Percentiles rank a stretch among this genome's conserved stretches.
These are phyloP conservation scores for Sepioteuthis lessoniana DNA, from an alignment of 2,888 invertebrate genomes.

Conservation along the genomic window DNA sequence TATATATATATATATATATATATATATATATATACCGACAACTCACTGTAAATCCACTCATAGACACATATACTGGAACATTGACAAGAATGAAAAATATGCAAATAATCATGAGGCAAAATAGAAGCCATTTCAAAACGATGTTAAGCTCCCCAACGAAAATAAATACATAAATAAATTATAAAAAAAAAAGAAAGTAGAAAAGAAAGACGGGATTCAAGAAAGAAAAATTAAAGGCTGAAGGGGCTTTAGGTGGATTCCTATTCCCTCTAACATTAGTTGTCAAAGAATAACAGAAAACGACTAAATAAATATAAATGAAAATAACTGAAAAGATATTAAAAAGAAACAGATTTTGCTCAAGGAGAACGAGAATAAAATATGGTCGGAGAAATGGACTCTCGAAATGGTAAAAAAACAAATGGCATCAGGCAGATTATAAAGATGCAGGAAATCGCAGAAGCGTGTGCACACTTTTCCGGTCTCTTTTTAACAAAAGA, in stretches of 20 bases:
- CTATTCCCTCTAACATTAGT: neutral
- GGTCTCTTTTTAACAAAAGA: neutral
- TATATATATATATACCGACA: too few species aligned
- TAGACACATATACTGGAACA: neutral
- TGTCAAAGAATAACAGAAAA: neutral
- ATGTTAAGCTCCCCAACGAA: too few species aligned
- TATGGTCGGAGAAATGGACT: neutral
- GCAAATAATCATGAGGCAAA: neutral
- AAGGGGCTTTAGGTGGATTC: neutral
- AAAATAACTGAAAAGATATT: neutral
- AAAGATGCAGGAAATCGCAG: neutral
- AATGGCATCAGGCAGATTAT: neutral
- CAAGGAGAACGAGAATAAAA: neutral
- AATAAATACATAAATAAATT: too few species aligned
- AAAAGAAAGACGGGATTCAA: neutral
- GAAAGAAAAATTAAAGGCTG: neutral
- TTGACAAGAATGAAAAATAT: neutral
- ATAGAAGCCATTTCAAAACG: neutral
- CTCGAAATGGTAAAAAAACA: neutral
- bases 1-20: too few species aligned
- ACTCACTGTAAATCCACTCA: neutral
- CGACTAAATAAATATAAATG: neutral
- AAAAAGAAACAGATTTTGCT: neutral
- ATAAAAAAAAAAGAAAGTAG: too few species aligned
- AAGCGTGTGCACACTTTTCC: neutral